Base-by-base conservation (phyloP, 2,888 invertebrate species). In the Biston stratarius region DNA sequence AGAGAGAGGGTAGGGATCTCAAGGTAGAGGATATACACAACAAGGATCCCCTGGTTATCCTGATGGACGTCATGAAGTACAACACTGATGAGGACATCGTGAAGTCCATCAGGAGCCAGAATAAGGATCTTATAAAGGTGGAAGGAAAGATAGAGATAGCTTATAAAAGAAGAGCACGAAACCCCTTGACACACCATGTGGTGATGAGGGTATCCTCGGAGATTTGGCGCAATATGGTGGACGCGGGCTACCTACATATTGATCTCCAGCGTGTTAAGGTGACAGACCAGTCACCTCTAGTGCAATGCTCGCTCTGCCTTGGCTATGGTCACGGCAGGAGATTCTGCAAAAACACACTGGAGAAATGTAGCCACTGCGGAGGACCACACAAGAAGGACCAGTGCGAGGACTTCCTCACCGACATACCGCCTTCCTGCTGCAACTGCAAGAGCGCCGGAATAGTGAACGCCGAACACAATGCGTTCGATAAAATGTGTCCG, bases 151-250 rank as follows among this genome's bases (percentile, higher is more conserved):
- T 24, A 24, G 24, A 24, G 24, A 24, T 24, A 24, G 48, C 48
- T 5, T 52, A n/a, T 52, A 14, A 48, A 10, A 9, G 9, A 24
- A 15, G 24, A 8, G 12, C 48, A 15, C 24, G 48, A 5, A 48
- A 24, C 10, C 48, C 48, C 10, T 12, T 12, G 5, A 12, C 44
- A 5, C 12, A 12, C 44, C 11, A 12, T 12, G 12, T 44, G 12
- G 44, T 24, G 24, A 8, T 24, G 8, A 15, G 48, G 24, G 45
- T 45, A 1, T 24, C 48, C 68, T 67, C 59, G 60, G 63, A 60
- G 40, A 56, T 65, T 14, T 55, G 47, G 7, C 61, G 47, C 0
- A 58, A 51, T 15, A 69, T 44, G 44, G 44, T 44, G 12, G 12
- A 44, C 2, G 44, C 44, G 5, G 44, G 12, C 12, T 11, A 11